phyloP scores from a whole-genome alignment of 1,140 invertebrate genomes.

The Armadillidium nasatum region DNA sequence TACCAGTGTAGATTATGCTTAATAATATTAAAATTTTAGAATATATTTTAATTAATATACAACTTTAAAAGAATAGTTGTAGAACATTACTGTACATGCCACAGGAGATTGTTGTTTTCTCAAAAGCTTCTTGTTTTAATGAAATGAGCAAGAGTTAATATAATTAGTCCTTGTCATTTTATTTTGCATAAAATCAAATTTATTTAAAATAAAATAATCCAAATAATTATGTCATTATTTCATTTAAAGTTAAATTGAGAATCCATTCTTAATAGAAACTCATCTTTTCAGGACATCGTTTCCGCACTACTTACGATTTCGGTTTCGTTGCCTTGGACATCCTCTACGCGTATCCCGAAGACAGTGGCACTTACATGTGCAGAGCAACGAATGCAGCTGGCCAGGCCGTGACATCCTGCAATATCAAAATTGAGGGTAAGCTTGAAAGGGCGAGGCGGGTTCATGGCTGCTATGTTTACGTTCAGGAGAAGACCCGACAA shows the following conservation, averaged over 20 bases:
- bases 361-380: conserved; percentile 53
- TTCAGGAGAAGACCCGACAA: conserved; percentile 26
- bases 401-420: conserved; percentile 73
- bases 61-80: too few relatives aligned
- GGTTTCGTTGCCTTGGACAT: conserved; percentile 58
- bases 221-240: conserved; percentile 57
- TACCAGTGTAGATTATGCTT: neutral
- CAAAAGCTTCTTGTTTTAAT: too few relatives aligned
- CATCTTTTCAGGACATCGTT: conserved; percentile 55
- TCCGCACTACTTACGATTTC: conserved; percentile 61
- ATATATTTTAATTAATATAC: too few relatives aligned
- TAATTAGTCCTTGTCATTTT: too few relatives aligned
- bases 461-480: conserved; percentile 44
- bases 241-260: conserved; percentile 43
- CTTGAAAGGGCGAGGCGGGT: conserved; percentile 42
- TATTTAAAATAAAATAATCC: conserved; percentile 59
- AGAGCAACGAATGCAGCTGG: conserved; percentile 51
- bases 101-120: too few relatives aligned
- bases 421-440: conserved; percentile 73
- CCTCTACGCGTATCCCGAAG: conserved; percentile 53
- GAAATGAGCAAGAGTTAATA: too few relatives aligned
- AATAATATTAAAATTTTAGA: too few relatives aligned
- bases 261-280: conserved; percentile 38
- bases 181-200: neutral
- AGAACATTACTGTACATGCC: too few relatives aligned